Evolutionary conservation across 2,797 vertebrate species (phyloP), one percentile per base, ranked within the genome.

Genomic region (Lepus oiostolus): DNA sequence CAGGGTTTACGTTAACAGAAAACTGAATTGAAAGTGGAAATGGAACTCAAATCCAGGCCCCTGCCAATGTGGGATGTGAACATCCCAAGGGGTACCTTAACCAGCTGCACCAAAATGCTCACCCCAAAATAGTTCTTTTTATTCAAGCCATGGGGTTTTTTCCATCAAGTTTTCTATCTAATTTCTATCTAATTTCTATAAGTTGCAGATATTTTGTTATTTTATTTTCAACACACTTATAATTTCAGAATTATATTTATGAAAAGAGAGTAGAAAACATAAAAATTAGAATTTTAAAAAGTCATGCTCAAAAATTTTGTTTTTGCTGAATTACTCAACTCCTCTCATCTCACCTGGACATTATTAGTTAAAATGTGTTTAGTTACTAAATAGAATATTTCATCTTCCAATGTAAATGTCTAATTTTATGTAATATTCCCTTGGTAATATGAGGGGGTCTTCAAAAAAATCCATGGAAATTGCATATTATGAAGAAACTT

Each of bases 401-500:
- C 19, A 90, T 38, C 14, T 82, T 76, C 92, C 9, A 68, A 38
- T 77, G 4, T 67, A 86, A 90, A 54, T 2, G 9, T 54, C 42
- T 93, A 83, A 95, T 3, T 42, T 86, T 75, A 67, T 35, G 2
- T 90, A 52, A 1, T 3, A n/a, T 85, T 24, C 52, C 2, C 2
- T 90, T 85, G 62, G 38, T 93, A 92, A 74, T 95, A 26, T 81
- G 71, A 30, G 77, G 12, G 42, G 42, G 42, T 42, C 42, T 42
- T 42, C 42, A 42, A 42, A 42, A 42, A 42, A 42, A 42, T 42
- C 42, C 7, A 42, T 42, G 42, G 7, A 42, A 42, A 42, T 42
- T 42, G 42, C 42, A 42, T 42, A 42, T 42, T 42, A 42, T 42
- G 42, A 42, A 42, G 42, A 42, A 42, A 42, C 42, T 42, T 42